Evolutionary conservation across 2,113 vertebrate genomes (phyloP), one percentile per base, ranked within the genome.

Genomic region (Ptychochromis oligacanthus): DNA sequence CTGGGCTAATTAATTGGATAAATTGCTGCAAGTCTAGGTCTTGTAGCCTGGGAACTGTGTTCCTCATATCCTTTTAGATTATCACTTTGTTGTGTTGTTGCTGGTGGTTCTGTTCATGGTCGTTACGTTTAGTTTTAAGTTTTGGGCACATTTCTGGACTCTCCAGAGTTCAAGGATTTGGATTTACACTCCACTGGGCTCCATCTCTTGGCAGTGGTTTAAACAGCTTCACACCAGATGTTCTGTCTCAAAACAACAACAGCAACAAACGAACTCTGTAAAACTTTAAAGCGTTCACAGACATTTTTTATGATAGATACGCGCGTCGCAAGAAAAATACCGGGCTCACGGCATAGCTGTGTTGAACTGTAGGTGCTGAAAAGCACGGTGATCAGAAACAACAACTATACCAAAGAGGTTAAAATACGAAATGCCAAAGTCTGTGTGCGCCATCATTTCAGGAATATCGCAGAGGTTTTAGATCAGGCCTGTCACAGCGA

Each of bases 141-240:
- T 38, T 34, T 36, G 18, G 11, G 13, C 52, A 17, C 20, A 62
- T 43, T n/a, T 77, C 2, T 34, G 40, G 14, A 46, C 67, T 36
- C 40, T 4, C 15, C n/a, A 7, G 62, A 43, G 20, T 81, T 34
- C 62, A 49, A 57, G n/a, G 57, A n/a, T n/a, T n/a, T 70, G 79
- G 65, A 62, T 81, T 86, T 86, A 75, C 60, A 38, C 77, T 28
- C 17, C 20, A 17, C 75, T 62, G 8, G 43, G 24, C 67, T 67
- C 4, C 52, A 31, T 60, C 60, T 58, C 84, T 8, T 12, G 79
- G 91, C 91, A 84, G 86, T 70, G 49, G 60, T 76, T 79, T 83
- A 75, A 65, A 59, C 79, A 36, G 80, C 81, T 78, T 75, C 67
- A 28, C 58, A 14, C 91, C 91, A 93, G 87, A 93, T 92, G 91